A percentile compares a stretch with the other conserved stretches of the same genome.
Evolutionary conservation across 2,113 vertebrate genomes (phyloP).

Genomic region (Phrynocephalus versicolor): DNA sequence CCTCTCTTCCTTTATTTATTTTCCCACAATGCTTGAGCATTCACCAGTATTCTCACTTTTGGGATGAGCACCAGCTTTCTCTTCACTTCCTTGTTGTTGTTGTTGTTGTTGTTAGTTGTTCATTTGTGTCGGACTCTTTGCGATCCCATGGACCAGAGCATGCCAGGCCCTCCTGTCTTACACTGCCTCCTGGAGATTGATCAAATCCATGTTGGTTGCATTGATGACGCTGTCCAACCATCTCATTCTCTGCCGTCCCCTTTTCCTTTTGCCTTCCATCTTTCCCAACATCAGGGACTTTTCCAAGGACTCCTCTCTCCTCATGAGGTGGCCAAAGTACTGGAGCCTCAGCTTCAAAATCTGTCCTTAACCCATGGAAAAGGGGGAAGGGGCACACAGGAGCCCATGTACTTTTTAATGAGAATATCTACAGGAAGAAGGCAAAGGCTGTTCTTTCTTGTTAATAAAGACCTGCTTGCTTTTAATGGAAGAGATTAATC

Average conservation of each 20-base stretch:
- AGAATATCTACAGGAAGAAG: not conserved
- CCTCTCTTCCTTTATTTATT: not conserved
- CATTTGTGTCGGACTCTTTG: no score
- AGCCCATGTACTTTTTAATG: not conserved
- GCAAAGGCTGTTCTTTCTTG: rapidly evolving
- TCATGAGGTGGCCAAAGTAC: no score
- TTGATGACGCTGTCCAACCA: no score
- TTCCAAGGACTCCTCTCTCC: not conserved
- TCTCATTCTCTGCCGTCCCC: no score
- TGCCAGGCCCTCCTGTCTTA: no score
- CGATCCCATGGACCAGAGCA: no score
- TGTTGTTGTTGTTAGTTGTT: no score
- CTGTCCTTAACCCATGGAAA: not conserved
- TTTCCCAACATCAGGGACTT: not conserved
- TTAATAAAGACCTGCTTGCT: not conserved
- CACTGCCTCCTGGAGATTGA: no score
- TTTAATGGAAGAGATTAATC: not conserved
- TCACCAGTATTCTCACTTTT: no score
- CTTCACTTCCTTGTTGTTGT: no score
- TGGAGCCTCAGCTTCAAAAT: not conserved
- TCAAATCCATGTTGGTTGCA: no score
- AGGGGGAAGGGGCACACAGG: not conserved
- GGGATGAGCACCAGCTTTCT: no score
- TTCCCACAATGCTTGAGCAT: not conserved
- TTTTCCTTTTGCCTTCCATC: not conserved